Evolutionary conservation across 2,888 invertebrate genomes (phyloP).

Genomic region (Lycia hirtaria): DNA sequence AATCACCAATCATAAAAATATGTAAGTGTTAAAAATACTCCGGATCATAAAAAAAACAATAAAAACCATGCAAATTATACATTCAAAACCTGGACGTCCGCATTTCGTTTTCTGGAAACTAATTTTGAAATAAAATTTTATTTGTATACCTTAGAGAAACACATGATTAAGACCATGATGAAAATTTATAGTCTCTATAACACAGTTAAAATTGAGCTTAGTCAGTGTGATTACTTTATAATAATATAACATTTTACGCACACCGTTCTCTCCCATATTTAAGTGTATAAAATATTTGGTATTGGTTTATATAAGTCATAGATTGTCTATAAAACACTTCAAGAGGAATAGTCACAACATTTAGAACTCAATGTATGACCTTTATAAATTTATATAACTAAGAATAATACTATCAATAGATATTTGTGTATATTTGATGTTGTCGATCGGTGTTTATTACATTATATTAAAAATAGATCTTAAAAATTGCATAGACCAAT

Average conservation of each 20-base stretch:
- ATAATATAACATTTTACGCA: slow-evolving; percentile 25
- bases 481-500: slow-evolving; percentile 62
- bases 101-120: slow-evolving; percentile 36
- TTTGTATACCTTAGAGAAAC: slow-evolving; percentile 24
- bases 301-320: slow-evolving; percentile 13
- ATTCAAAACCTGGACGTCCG: slow-evolving; percentile 66
- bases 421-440: slow-evolving; percentile 66
- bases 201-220: slow-evolving; percentile 49
- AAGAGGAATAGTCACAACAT: background rate
- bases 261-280: slow-evolving; percentile 6
- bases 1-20: slow-evolving; percentile 38
- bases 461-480: slow-evolving; percentile 52
- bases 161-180: slow-evolving; percentile 53
- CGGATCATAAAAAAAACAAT: slow-evolving; percentile 36
- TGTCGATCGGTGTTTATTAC: slow-evolving; percentile 70
- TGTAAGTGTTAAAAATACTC: slow-evolving; percentile 39
- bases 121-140: background rate
- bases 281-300: background rate
- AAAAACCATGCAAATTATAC: slow-evolving; percentile 27
- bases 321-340: slow-evolving; percentile 27
- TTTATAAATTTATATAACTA: slow-evolving; percentile 33
- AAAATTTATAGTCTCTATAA: slow-evolving; percentile 21
- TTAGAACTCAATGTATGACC: slow-evolving; percentile 31
- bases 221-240: slow-evolving; percentile 44
- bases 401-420: slow-evolving; percentile 52